Percentiles rank a stretch among this genome's conserved stretches.
Conservation (phyloP, 2,888 invertebrate genomes). For the Tortrix viridana region DNA sequence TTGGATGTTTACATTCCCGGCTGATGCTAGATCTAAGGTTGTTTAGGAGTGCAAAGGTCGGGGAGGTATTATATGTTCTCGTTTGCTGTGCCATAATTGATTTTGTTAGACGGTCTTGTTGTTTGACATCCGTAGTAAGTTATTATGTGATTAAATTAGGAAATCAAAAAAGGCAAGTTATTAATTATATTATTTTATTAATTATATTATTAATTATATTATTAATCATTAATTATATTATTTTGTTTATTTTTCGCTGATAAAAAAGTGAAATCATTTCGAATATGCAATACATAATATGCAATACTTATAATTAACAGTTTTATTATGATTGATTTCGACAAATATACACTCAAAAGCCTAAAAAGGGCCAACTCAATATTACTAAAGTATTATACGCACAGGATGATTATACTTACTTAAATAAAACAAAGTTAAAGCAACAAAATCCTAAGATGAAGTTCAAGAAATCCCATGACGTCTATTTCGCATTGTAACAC, state of each 20-base stretch:
- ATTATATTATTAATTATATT: no score
- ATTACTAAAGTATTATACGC: no score
- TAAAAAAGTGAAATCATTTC: no score
- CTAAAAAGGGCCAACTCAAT: no score
- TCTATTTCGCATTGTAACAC: slow-evolving; percentile 30
- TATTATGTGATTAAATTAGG: slow-evolving; percentile 5
- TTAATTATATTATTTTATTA: no score
- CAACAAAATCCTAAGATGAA: neutral
- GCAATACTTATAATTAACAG: no score
- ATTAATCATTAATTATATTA: no score
- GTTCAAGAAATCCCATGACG: slow-evolving; percentile 6
- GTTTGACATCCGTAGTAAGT: slow-evolving; percentile 27
- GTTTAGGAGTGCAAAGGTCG: slow-evolving; percentile 77
- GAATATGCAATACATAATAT: no score
- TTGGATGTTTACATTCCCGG: slow-evolving; percentile 80
- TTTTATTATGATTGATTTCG: no score
- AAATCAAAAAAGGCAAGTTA: neutral
- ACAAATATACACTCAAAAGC: no score
- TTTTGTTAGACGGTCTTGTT: slow-evolving; percentile 50
- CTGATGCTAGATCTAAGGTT: slow-evolving; percentile 71
- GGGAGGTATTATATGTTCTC: slow-evolving; percentile 75
- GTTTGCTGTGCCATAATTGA: slow-evolving; percentile 73
- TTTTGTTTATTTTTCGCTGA: no score
- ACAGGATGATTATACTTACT: no score
- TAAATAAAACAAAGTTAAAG: neutral